Percentiles rank a stretch among this genome's conserved stretches.
Conservation (phyloP, 2,888 invertebrate species). For the Hyalella azteca region DNA sequence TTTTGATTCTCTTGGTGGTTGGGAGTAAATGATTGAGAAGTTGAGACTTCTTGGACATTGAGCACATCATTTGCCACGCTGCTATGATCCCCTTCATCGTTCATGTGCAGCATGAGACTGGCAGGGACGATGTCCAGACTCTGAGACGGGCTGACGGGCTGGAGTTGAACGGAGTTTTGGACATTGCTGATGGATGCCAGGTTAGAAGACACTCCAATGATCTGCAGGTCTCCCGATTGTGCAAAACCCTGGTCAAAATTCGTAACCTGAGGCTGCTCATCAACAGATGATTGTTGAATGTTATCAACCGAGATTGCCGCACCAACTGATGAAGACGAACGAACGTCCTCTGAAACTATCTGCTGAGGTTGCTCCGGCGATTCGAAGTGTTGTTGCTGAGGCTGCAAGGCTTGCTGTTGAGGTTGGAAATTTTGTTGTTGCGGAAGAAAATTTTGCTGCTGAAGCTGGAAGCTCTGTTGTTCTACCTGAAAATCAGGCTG, state of each 20-base stretch:
- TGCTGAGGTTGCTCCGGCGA: neutral
- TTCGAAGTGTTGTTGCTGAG: no score
- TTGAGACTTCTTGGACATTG: neutral
- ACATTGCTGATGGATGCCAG: neutral
- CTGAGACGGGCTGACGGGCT: neutral
- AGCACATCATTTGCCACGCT: neutral
- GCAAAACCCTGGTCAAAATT: neutral
- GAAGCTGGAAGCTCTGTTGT: no score
- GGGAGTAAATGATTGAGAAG: neutral
- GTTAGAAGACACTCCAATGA: neutral
- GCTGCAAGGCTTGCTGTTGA: neutral
- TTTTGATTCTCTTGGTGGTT: neutral
- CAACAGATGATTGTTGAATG: neutral
- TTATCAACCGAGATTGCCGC: neutral
- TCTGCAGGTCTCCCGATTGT: neutral
- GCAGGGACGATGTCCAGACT: neutral
- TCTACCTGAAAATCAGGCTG: no score
- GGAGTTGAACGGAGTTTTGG: neutral
- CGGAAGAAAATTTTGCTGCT: neutral
- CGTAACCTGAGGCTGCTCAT: neutral
- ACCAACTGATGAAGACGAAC: neutral
- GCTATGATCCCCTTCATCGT: neutral
- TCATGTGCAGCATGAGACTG: conserved; percentile 16
- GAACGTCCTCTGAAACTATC: neutral
- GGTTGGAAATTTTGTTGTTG: neutral